These are phyloP conservation scores for Caenorhabditis tropicalis DNA, from an alignment of 1,140 invertebrate genomes.

Conservation along the genomic window DNA sequence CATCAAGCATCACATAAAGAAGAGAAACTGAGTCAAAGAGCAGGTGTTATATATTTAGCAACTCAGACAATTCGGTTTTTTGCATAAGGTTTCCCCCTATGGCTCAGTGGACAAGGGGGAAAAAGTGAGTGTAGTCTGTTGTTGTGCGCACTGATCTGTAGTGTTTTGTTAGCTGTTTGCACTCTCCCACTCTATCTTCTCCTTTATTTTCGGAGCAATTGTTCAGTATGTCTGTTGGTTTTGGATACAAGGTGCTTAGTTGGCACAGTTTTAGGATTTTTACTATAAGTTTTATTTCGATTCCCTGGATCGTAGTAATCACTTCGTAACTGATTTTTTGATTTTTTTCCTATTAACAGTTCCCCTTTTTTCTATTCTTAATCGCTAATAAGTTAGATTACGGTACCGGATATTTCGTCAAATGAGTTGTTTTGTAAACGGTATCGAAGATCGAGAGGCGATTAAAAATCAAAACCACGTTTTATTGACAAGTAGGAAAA, in stretches of 20 bases:
- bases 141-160: background rate
- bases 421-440: no score
- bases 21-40: background rate
- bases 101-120: background rate
- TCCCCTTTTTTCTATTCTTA: no score
- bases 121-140: background rate
- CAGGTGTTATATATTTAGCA: background rate
- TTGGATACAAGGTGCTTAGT: background rate
- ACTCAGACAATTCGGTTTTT: background rate
- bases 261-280: no score
- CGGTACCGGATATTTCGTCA: no score
- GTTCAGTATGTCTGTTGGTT: background rate
- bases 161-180: constrained; percentile 35
- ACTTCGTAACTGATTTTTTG: no score
- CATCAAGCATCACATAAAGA: background rate
- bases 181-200: background rate
- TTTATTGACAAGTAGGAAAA: no score
- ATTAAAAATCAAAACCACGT: no score
- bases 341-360: no score
- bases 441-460: no score
- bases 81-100: constrained; percentile 7
- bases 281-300: no score
- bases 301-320: no score
- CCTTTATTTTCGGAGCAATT: background rate
- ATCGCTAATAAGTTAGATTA: no score